Evolutionary conservation across 2,888 invertebrate species (phyloP), one percentile per base, ranked within the genome.

Genomic region (Agriotes lineatus): DNA sequence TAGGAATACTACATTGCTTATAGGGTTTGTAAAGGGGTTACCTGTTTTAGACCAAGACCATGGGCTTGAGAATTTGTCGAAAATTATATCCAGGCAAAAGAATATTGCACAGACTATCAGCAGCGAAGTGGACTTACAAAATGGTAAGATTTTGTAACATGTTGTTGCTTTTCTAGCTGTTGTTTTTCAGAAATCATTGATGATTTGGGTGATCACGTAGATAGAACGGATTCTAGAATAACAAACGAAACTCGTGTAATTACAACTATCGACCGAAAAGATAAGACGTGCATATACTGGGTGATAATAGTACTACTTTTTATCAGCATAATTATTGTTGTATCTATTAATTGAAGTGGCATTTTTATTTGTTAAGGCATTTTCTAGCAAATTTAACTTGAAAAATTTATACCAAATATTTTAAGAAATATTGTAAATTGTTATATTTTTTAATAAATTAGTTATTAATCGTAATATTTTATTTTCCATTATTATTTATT

Each of bases 251-350:
- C 93, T 0, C 85, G 87, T 18, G 87, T 90, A 75, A 88, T 94
- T 30, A 84, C 87, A 60, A 85, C 86, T n/a, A 88, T 94, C 22
- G 88, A 87, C 75, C 84, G 86, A 59, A 91, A 90, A 79, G 93
- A 93, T 78, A 87, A 87, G 70, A 91, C 93, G 2, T 94, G 93
- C 81, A 86, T 90, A 44, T 93, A 92, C 80, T 94, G 93, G 93
- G 81, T 92, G 56, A 83, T 91, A 14, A 93, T 94, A 69, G 83
- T 92, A 48, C 72, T 90, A 59, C 85, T 94, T 70, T 89, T 93
- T 75, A 83, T 93, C 67, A 87, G 88, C 74, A 93, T 93, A 74
- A 78, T 92, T 68, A 82, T 88, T 37, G 88, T 91, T 42, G 84
- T 86, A 6, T 10, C 19, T 6, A 37, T 30, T 33, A 48, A 48